Evolutionary conservation across 2,113 vertebrate species (phyloP).

Genomic region (Burhinus bistriatus): DNA sequence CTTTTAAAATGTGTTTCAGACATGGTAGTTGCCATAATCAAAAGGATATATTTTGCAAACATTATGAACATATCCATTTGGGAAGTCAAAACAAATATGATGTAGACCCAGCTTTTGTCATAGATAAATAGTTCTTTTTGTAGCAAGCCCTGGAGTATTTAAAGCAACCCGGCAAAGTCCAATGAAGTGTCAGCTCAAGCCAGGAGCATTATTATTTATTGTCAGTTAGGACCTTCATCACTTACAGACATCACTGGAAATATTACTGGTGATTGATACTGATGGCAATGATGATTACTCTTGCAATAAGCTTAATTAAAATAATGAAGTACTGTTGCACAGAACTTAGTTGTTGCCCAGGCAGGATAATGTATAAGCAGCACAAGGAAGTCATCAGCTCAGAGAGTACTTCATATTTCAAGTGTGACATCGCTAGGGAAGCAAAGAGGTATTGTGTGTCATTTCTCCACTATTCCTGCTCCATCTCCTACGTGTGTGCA

Average conservation of each 20-base stretch:
- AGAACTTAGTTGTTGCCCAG: constrained; percentile 62
- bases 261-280: constrained; percentile 84
- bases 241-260: constrained; percentile 77
- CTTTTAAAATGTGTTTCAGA: constrained; percentile 52
- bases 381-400: constrained; percentile 68
- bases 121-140: constrained; percentile 81
- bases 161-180: constrained; percentile 70
- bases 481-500: background rate
- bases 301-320: constrained; percentile 96
- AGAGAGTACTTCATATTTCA: constrained; percentile 79
- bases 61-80: constrained; percentile 67
- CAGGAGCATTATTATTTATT: constrained; percentile 81
- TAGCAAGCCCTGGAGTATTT: constrained; percentile 75
- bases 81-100: constrained; percentile 74
- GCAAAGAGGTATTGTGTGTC: constrained; percentile 13
- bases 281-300: constrained; percentile 88
- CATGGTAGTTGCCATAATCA: constrained; percentile 39
- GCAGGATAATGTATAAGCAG: constrained; percentile 72
- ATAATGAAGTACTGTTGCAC: constrained; percentile 83
- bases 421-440: constrained; percentile 66
- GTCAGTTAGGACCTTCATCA: constrained; percentile 71
- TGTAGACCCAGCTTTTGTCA: constrained; percentile 74
- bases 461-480: background rate
- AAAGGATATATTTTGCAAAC: constrained; percentile 69
- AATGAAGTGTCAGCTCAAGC: constrained; percentile 74